Evolutionary conservation across 2,888 invertebrate genomes (phyloP).

Genomic region (Cantharis flavilabris): DNA sequence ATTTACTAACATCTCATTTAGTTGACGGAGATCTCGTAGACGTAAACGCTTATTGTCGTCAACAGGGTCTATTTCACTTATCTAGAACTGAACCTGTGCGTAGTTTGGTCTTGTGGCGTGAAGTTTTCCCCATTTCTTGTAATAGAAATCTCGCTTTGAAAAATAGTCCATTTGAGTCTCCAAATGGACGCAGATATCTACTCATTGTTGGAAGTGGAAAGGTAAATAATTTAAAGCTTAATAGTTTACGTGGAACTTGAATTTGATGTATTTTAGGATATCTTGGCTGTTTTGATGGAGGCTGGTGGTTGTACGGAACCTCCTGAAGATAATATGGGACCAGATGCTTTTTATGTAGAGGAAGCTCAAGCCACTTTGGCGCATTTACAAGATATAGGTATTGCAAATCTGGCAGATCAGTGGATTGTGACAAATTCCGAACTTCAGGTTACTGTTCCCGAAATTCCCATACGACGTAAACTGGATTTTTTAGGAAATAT

Average conservation of each 20-base stretch:
- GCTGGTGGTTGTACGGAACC: constrained; percentile 76
- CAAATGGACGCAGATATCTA: constrained; percentile 72
- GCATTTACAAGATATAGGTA: constrained; percentile 75
- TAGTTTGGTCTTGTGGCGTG: constrained; percentile 76
- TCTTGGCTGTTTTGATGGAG: constrained; percentile 74
- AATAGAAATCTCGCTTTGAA: constrained; percentile 42
- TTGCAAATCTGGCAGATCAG: constrained; percentile 70
- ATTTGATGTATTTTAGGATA: constrained; percentile 53
- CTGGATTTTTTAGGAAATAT: constrained; percentile 46
- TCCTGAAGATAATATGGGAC: constrained; percentile 66
- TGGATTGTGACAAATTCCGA: constrained; percentile 71
- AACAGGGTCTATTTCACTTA: constrained; percentile 75
- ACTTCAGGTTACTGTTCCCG: constrained; percentile 59
- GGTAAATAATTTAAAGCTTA: constrained; percentile 40
- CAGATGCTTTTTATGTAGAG: constrained; percentile 85
- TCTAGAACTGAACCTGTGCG: constrained; percentile 69
- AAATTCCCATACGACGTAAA: constrained; percentile 34
- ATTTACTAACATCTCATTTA: constrained; percentile 78
- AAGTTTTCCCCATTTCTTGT: constrained; percentile 67
- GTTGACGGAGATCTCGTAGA: constrained; percentile 74
- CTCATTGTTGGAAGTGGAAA: constrained; percentile 73
- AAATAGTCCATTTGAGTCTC: constrained; percentile 53
- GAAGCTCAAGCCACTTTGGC: constrained; percentile 87
- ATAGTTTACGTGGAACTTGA: too few relatives aligned
- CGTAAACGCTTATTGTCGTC: constrained; percentile 74